Base-by-base conservation (phyloP, 2,797 vertebrate genomes). In the Lithobates sylvaticus region DNA sequence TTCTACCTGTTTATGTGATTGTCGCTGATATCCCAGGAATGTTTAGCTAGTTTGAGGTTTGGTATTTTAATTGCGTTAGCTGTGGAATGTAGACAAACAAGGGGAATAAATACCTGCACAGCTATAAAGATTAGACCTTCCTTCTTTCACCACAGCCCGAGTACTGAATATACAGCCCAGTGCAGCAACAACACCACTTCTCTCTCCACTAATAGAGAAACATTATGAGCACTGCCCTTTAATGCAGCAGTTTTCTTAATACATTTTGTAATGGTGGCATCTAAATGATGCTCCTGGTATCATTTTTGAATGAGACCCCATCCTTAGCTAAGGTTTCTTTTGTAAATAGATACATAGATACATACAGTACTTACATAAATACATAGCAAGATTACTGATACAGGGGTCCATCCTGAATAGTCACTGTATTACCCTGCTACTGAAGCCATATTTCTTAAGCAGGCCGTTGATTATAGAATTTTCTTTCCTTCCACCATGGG, bases 21-120 rank as follows among this genome's bases (percentile, higher is more conserved):
- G 81, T 39, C 76, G 71, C 34, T 76, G 27, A 64, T 70, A 87
- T 84, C 71, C 86, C 47, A 61, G 81, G 81, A 87, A 87, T 87
- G 86, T 87, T 84, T 84, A 76, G 86, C 77, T 65, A 80, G 81
- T 76, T 87, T 64, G 81, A 67, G 85, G 85, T 78, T 86, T 84
- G 86, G 86, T 87, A 84, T 87, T 87, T 80, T 84, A 87, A 87
- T 87, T 80, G 71, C 26, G n/a, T 84, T 84, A 84, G 50, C 71
- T 70, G 81, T 69, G 86, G 86, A 87, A 87, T 87, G 86, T 68
- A 69, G 86, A 84, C 81, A 84, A 79, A 87, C 86, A 87, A 87
- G 86, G 64, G 34, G 47, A 87, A 84, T 87, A 87, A 87, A 87
- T 87, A 87, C 81, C 86, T 87, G 81, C 74, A 7, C 2, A 5